phyloP scores from a whole-genome alignment of 35 echinoderm and acorn worm species.

The Apostichopus japonicus region DNA sequence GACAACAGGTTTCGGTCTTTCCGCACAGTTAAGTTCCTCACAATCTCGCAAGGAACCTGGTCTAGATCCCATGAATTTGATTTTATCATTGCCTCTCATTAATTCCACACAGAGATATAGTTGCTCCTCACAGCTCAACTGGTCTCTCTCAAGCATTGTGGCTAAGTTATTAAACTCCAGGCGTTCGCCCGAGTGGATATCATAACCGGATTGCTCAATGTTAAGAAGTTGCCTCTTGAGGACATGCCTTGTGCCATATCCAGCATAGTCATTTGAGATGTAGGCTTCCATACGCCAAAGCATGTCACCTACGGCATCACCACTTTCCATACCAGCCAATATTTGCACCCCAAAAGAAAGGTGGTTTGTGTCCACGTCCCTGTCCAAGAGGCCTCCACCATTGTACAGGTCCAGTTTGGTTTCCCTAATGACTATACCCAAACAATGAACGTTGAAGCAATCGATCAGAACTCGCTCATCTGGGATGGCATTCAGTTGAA shows the following conservation, averaged over 20 bases:
- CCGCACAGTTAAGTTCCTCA: conserved; percentile 56
- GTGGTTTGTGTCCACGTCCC: conserved; percentile 44
- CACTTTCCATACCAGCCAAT: conserved; percentile 47
- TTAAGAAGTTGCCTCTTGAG: conserved; percentile 64
- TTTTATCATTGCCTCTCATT: conserved; percentile 15
- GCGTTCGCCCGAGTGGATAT: conserved; percentile 52
- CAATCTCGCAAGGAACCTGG: conserved; percentile 67
- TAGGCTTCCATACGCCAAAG: conserved; percentile 81
- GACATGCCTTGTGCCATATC: conserved; percentile 26
- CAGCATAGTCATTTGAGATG: conserved; percentile 49
- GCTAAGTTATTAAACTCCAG: conserved; percentile 68
- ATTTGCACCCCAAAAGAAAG: conserved; percentile 69
- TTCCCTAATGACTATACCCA: conserved; percentile 73
- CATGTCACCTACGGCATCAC: conserved; percentile 70
- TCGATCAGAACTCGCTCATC: conserved; percentile 82
- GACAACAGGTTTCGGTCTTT: background rate
- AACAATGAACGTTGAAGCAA: conserved; percentile 78
- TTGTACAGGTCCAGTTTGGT: conserved; percentile 55
- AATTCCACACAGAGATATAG: conserved; percentile 84
- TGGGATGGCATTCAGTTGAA: conserved; percentile 73
- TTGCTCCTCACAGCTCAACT: conserved; percentile 61
- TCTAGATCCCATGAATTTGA: conserved; percentile 55
- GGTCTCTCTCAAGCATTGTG: conserved; percentile 46
- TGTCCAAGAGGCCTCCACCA: conserved; percentile 12
- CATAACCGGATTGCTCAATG: conserved; percentile 57